These are phyloP conservation scores for Hypomecis atomaria DNA, from an alignment of 2,888 invertebrate genomes.

Conservation along the genomic window DNA sequence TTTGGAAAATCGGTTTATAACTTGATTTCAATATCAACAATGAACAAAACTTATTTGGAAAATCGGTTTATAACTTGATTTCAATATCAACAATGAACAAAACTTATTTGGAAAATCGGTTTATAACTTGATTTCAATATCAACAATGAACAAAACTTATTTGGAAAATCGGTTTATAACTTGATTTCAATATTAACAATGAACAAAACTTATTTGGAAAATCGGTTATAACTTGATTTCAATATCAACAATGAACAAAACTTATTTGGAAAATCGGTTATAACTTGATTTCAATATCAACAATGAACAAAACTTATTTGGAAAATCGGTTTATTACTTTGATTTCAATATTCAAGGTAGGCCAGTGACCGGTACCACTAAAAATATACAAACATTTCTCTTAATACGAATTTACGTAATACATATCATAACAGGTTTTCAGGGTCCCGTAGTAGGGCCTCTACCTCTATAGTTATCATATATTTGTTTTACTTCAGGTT, in stretches of 20 bases:
- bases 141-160: neutral
- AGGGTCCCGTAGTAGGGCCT: too few relatives aligned
- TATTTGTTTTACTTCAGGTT: too few relatives aligned
- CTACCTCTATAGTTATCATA: too few relatives aligned
- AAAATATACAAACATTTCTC: constrained; percentile 2
- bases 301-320: neutral
- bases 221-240: neutral
- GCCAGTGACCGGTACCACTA: neutral
- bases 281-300: neutral
- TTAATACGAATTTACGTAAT: neutral
- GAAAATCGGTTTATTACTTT: neutral
- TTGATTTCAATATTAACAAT: neutral
- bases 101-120: neutral
- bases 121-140: neutral
- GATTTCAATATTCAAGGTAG: constrained; percentile 1
- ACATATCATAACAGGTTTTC: neutral
- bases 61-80: neutral
- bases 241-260: neutral
- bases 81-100: neutral
- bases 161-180: neutral
- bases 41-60: neutral
- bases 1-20: neutral
- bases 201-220: neutral
- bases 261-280: neutral
- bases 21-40: neutral